These are phyloP conservation scores for Bergia puertoricense DNA, from an alignment of 92 coral and sea anemone species.

Conservation along the genomic window DNA sequence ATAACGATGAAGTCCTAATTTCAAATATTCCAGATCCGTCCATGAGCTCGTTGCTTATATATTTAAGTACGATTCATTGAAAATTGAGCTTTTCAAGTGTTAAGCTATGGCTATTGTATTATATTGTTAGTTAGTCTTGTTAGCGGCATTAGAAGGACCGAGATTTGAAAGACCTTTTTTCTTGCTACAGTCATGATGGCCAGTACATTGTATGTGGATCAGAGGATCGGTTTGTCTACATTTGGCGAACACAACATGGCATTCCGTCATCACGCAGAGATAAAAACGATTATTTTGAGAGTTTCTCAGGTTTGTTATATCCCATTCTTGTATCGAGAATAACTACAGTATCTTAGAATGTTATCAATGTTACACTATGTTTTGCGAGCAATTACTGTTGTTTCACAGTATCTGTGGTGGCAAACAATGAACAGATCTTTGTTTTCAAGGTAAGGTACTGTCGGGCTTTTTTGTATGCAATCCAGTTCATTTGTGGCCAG, in stretches of 20 bases:
- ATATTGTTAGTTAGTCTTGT: neutral
- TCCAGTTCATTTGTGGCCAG: too few relatives aligned
- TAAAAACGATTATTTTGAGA: slow-evolving; percentile 95
- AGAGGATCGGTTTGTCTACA: slow-evolving; percentile 94
- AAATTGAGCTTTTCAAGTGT: neutral
- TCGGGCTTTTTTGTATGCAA: too few relatives aligned
- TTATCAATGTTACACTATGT: too few relatives aligned
- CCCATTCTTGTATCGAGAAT: neutral
- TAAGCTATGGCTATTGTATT: neutral
- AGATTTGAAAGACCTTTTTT: neutral
- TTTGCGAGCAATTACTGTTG: too few relatives aligned
- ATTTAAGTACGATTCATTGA: too few relatives aligned
- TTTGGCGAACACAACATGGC: slow-evolving; percentile 99
- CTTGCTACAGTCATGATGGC: slow-evolving; percentile 86
- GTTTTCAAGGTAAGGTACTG: too few relatives aligned
- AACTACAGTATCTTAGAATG: too few relatives aligned
- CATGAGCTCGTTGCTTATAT: too few relatives aligned
- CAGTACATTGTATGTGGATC: slow-evolving; percentile 95
- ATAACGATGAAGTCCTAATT: too few relatives aligned
- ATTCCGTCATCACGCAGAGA: slow-evolving; percentile 92
- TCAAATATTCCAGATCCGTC: too few relatives aligned
- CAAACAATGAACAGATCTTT: too few relatives aligned
- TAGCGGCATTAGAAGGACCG: neutral
- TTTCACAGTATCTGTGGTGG: too few relatives aligned
- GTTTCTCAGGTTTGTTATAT: slow-evolving; percentile 86